A percentile compares a stretch with the other conserved stretches of the same genome.
phyloP scores from a whole-genome alignment of 2,113 vertebrate species.

The Toxotes chatareus region DNA sequence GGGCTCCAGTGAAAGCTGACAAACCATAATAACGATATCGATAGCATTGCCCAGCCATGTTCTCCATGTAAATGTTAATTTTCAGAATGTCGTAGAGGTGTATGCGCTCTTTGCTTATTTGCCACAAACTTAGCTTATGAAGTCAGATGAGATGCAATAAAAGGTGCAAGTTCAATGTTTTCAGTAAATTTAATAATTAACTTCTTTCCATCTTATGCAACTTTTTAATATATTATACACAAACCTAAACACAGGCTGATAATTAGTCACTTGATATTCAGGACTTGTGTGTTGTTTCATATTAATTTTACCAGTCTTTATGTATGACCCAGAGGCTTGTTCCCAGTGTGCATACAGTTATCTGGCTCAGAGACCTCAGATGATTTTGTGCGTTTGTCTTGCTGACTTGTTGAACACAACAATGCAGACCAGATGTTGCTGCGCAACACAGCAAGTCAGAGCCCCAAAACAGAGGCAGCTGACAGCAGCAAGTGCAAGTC shows the following conservation, averaged over 20 bases:
- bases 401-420: conserved; percentile 62
- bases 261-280: neutral
- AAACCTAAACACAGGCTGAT: neutral
- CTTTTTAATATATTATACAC: neutral
- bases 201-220: neutral
- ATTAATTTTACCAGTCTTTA: conserved; percentile 17
- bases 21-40: neutral
- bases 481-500: conserved; percentile 57
- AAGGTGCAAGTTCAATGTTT: neutral
- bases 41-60: no score
- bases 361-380: conserved; percentile 36
- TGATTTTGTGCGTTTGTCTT: conserved; percentile 30
- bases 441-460: conserved; percentile 35
- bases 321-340: conserved; percentile 4
- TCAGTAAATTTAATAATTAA: neutral
- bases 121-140: neutral
- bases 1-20: neutral
- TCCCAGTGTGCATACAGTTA: conserved; percentile 12
- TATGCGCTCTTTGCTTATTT: no score
- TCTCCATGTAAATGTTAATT: neutral
- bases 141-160: neutral
- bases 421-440: conserved; percentile 62
- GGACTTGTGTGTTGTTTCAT: neutral
- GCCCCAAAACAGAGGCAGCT: conserved; percentile 43
- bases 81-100: no score